Evolutionary conservation across 2,113 vertebrate species (phyloP).

Genomic region (Lepus timidus): DNA sequence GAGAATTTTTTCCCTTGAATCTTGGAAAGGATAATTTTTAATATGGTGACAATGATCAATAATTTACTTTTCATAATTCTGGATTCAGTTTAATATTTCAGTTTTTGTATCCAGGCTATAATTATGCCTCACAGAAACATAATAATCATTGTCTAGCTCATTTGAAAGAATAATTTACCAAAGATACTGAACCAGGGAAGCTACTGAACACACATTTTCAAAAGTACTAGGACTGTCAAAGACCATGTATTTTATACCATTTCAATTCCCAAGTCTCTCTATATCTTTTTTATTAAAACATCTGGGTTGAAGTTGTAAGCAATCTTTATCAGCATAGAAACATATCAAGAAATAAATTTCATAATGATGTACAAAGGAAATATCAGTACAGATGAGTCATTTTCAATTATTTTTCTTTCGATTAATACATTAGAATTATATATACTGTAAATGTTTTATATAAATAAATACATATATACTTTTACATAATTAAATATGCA

Average conservation of each 20-base stretch:
- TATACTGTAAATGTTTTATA: not conserved
- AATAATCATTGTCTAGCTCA: not conserved
- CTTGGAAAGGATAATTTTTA: conserved; percentile 13
- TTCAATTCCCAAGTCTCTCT: not conserved
- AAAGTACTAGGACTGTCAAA: not conserved
- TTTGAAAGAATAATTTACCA: not conserved
- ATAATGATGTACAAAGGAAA: not conserved
- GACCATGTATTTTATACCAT: not conserved
- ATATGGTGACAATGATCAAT: not conserved
- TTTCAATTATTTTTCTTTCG: conserved; percentile 12
- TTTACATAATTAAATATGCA: not conserved
- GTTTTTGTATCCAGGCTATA: not conserved
- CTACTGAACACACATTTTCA: not conserved
- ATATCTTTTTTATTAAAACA: not conserved
- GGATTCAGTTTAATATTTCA: not conserved
- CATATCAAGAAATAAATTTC: not conserved
- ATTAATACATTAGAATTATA: not conserved
- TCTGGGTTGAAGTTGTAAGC: not conserved
- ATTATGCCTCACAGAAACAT: not conserved
- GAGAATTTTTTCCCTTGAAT: not conserved
- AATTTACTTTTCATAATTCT: not conserved
- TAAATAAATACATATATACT: not conserved
- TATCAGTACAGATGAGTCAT: not conserved
- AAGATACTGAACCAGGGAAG: not conserved
- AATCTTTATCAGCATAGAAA: not conserved